Conservation (phyloP, 2,113 vertebrate species). For the Crotalus tigris region DNA sequence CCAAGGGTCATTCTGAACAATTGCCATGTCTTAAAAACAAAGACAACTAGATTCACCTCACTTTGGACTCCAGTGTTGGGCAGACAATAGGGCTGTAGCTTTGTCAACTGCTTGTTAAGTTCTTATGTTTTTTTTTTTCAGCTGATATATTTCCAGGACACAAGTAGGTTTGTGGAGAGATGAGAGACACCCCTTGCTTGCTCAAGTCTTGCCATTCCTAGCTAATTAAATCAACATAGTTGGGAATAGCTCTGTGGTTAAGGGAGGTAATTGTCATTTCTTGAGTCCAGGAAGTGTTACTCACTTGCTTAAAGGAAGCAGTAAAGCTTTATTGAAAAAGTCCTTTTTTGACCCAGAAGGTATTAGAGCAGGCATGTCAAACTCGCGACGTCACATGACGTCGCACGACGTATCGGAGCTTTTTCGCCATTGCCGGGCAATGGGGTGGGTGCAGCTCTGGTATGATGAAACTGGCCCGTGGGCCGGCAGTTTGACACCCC, state of each 20-base stretch:
- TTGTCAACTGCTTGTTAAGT: neutral
- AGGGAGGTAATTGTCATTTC: neutral
- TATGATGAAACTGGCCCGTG: no score
- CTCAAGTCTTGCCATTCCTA: neutral
- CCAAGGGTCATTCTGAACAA: neutral
- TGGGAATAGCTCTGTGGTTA: neutral
- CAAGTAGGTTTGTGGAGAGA: neutral
- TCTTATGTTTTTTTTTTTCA: neutral
- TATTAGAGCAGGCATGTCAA: neutral
- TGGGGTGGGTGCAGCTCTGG: rapidly evolving
- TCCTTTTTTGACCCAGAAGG: neutral
- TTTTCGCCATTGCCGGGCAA: no score
- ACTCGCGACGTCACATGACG: no score
- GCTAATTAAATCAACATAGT: neutral
- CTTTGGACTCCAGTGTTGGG: neutral
- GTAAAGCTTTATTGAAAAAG: neutral
- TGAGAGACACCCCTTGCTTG: neutral
- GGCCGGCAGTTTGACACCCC: no score
- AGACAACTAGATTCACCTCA: neutral
- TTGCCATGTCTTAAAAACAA: neutral
- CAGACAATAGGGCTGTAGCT: neutral
- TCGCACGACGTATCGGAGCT: no score
- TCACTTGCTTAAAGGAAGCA: neutral
- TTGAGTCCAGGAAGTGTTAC: neutral
- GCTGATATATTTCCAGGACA: neutral